A percentile compares a stretch with the other conserved stretches of the same genome.
These are phyloP conservation scores for Altica lythri DNA, from an alignment of 2,888 invertebrate species.

Conservation along the genomic window DNA sequence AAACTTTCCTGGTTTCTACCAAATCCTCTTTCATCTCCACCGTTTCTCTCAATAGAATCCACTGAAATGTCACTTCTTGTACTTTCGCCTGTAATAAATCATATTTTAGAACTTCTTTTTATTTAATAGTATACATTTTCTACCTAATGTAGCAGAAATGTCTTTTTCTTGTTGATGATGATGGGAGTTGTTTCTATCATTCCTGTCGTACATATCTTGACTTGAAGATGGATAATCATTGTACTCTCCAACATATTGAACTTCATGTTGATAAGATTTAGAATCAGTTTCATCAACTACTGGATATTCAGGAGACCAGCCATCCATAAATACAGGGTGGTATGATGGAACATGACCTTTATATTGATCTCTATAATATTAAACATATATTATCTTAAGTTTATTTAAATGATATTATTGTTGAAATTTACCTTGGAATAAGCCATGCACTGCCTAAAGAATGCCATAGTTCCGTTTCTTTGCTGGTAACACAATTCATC, in stretches of 20 bases:
- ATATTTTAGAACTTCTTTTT: neutral
- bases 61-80: slow-evolving; percentile 73
- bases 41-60: slow-evolving; percentile 71
- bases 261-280: slow-evolving; percentile 52
- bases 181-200: slow-evolving; percentile 43
- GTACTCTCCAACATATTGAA: slow-evolving; percentile 63
- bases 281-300: slow-evolving; percentile 73
- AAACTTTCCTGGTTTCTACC: slow-evolving; percentile 63
- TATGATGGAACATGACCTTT: slow-evolving; percentile 89
- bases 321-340: slow-evolving; percentile 95
- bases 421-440: slow-evolving; percentile 78
- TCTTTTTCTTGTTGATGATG: slow-evolving; percentile 48
- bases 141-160: slow-evolving; percentile 46
- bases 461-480: slow-evolving; percentile 98
- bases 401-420: too few species aligned
- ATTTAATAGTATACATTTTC: neutral
- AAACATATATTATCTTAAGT: neutral
- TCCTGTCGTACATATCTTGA: slow-evolving; percentile 49
- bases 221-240: slow-evolving; percentile 63
- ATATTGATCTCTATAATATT: slow-evolving; percentile 82
- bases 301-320: slow-evolving; percentile 91
- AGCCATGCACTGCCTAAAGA: slow-evolving; percentile 97
- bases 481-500: slow-evolving; percentile 96
- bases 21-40: slow-evolving; percentile 54
- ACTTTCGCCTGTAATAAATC: slow-evolving; percentile 55